These are phyloP conservation scores for Cranoglanis bouderius DNA, from an alignment of 2,113 vertebrate species.

Conservation along the genomic window DNA sequence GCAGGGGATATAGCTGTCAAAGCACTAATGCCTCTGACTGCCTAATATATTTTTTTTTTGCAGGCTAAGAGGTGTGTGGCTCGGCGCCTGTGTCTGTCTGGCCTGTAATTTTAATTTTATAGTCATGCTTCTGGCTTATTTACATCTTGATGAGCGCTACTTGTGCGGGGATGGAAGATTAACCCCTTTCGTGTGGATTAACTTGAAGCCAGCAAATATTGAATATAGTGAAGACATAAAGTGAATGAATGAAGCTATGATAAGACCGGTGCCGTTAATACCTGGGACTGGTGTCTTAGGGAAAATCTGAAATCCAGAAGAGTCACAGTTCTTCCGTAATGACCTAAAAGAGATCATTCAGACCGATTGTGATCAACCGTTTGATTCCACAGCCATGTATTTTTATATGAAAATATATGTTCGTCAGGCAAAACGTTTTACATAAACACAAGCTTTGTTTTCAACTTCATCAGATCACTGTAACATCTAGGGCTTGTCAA, in stretches of 20 bases:
- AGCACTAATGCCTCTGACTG: slow-evolving; percentile 64
- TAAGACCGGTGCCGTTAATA: slow-evolving; percentile 68
- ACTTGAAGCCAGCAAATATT: slow-evolving; percentile 58
- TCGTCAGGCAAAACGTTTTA: background rate
- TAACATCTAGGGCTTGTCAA: background rate
- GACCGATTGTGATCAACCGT: background rate
- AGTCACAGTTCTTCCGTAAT: background rate
- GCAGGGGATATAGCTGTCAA: slow-evolving; percentile 68
- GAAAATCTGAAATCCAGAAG: background rate
- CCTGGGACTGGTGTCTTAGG: slow-evolving; percentile 41
- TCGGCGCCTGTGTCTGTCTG: slow-evolving; percentile 37
- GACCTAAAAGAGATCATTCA: background rate
- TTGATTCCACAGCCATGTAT: background rate
- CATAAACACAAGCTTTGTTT: background rate
- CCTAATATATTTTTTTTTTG: slow-evolving; percentile 53
- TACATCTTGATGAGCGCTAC: slow-evolving; percentile 65
- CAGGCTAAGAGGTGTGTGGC: slow-evolving; percentile 60
- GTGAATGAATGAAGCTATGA: slow-evolving; percentile 63
- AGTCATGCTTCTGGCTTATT: slow-evolving; percentile 58
- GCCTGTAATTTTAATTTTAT: slow-evolving; percentile 55
- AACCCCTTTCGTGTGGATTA: slow-evolving; percentile 59
- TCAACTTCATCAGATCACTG: background rate
- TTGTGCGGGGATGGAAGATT: slow-evolving; percentile 23
- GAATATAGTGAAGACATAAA: slow-evolving; percentile 66
- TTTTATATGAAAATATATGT: background rate